phyloP scores from a whole-genome alignment of 2,113 vertebrate genomes.

The Condylura cristata region DNA sequence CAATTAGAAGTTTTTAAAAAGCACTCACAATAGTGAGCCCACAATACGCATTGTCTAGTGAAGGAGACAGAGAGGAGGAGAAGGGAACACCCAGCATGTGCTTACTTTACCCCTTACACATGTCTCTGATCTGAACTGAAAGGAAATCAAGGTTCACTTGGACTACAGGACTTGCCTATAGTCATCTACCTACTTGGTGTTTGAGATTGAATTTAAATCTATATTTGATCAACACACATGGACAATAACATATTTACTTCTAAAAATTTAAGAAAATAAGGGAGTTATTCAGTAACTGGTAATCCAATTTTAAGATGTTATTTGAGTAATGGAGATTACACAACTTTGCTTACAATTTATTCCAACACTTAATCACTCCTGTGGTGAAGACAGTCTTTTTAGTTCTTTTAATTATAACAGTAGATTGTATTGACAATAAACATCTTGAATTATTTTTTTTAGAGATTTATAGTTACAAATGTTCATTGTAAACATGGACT shows the following conservation, averaged over 20 bases:
- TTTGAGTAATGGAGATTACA: slow-evolving; percentile 62
- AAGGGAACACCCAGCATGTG: neutral
- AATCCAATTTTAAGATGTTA: slow-evolving; percentile 67
- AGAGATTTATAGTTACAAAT: slow-evolving; percentile 21
- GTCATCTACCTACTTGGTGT: neutral
- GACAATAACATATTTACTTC: slow-evolving; percentile 36
- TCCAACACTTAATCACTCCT: slow-evolving; percentile 53
- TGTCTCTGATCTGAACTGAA: neutral
- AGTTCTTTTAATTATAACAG: slow-evolving; percentile 59
- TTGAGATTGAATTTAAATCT: slow-evolving; percentile 9
- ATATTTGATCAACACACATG: neutral
- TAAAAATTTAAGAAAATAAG: slow-evolving; percentile 46
- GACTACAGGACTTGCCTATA: neutral
- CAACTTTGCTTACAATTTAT: slow-evolving; percentile 66
- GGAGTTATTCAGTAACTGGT: slow-evolving; percentile 32
- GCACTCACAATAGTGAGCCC: neutral
- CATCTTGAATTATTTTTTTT: slow-evolving; percentile 35
- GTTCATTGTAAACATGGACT: neutral
- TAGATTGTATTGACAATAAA: neutral
- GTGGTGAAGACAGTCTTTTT: slow-evolving; percentile 52
- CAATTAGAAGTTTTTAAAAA: neutral
- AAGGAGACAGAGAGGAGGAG: neutral
- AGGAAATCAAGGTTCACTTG: slow-evolving; percentile 15
- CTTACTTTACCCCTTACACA: neutral
- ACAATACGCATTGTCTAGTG: neutral